Evolutionary conservation across 2,888 invertebrate species (phyloP).

Genomic region (Lasius platythorax): DNA sequence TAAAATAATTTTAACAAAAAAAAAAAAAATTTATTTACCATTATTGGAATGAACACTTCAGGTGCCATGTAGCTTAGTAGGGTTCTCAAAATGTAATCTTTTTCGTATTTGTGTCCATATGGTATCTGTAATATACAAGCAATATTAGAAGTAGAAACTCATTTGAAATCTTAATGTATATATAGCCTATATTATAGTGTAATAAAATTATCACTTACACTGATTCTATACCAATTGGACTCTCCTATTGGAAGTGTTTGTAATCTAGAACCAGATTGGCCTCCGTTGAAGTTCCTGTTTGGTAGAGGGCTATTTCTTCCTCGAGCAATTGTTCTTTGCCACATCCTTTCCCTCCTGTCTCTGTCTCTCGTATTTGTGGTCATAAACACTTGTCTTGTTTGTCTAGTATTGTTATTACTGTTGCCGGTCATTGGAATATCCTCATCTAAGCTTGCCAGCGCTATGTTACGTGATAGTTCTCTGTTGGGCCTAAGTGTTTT

Average conservation of each 20-base stretch:
- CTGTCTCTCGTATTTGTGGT: conserved; percentile 61
- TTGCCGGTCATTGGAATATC: conserved; percentile 79
- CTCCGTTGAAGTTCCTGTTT: conserved; percentile 69
- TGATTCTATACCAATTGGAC: conserved; percentile 91
- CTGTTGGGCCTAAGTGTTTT: conserved; percentile 74
- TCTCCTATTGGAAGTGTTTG: conserved; percentile 59
- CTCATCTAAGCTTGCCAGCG: conserved; percentile 77
- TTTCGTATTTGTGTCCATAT: conserved; percentile 92
- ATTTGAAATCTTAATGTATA: not conserved
- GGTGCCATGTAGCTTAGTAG: conserved; percentile 89
- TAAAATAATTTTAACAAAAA: not conserved
- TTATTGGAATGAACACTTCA: conserved; percentile 89
- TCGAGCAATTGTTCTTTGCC: conserved; percentile 50
- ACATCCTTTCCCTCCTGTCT: conserved; percentile 60
- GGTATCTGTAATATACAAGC: conserved; percentile 87
- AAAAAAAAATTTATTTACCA: conserved; percentile 81
- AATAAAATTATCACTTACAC: conserved; percentile 84
- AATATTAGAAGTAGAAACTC: not conserved
- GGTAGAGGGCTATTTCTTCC: conserved; percentile 81
- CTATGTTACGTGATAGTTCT: conserved; percentile 59
- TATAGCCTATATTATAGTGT: not conserved
- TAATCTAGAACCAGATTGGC: conserved; percentile 49
- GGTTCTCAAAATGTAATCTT: conserved; percentile 89
- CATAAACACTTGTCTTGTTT: conserved; percentile 70
- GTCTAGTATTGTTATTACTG: conserved; percentile 76